Conservation (phyloP, 2,797 vertebrate species). For the Intellagama lesueurii region DNA sequence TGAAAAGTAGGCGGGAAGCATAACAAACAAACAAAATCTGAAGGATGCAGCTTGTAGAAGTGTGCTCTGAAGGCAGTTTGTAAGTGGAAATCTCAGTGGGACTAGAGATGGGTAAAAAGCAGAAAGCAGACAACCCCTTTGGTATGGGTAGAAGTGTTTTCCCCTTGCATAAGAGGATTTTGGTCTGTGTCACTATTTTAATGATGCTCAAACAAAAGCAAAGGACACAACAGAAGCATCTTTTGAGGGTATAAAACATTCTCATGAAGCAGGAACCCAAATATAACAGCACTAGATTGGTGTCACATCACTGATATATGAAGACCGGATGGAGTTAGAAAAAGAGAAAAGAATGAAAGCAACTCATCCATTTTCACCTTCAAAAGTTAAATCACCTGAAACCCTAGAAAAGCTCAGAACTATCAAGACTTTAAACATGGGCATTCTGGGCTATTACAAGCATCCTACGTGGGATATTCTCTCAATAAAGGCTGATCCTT, state of each 20-base stretch:
- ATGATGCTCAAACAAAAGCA: slow-evolving; percentile 38
- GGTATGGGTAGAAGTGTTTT: background rate
- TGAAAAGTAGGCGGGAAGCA: background rate
- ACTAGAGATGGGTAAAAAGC: background rate
- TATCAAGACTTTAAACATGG: background rate
- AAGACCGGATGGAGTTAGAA: background rate
- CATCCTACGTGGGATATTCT: background rate
- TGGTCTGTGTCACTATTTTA: slow-evolving; percentile 1
- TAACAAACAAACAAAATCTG: background rate
- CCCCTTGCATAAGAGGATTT: background rate
- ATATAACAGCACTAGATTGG: slow-evolving; percentile 18
- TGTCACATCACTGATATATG: background rate
- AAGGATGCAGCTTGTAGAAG: background rate
- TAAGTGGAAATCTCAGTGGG: background rate
- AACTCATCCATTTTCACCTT: background rate
- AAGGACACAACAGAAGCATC: slow-evolving; percentile 31
- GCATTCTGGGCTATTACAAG: background rate
- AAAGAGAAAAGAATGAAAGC: slow-evolving; percentile 14
- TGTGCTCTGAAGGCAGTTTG: background rate
- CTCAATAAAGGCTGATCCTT: background rate
- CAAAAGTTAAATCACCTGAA: background rate
- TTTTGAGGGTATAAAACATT: slow-evolving; percentile 50
- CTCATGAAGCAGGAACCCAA: slow-evolving; percentile 13
- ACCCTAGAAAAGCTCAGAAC: background rate
- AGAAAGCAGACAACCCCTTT: background rate